Evolutionary conservation across 1,140 invertebrate genomes (phyloP).

Genomic region (Tetranychus urticae): DNA sequence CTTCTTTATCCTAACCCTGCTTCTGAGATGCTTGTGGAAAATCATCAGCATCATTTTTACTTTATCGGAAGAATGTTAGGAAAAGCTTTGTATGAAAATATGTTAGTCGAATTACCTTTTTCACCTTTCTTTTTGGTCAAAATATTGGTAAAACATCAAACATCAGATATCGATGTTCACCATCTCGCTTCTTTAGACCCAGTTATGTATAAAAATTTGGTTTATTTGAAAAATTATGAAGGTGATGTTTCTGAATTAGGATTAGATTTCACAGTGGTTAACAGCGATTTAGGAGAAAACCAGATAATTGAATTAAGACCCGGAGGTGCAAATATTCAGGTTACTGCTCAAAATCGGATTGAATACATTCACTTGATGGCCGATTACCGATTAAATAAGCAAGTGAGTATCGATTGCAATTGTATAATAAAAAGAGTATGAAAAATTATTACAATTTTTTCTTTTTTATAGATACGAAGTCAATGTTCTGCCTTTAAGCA

Average conservation of each 20-base stretch:
- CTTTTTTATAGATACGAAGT: conserved; percentile 32
- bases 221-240: conserved; percentile 45
- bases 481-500: conserved; percentile 65
- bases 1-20: conserved; percentile 86
- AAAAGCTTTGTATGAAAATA: conserved; percentile 84
- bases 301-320: conserved; percentile 61
- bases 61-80: conserved; percentile 85
- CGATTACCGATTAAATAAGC: conserved; percentile 81
- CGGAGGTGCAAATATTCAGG: conserved; percentile 60
- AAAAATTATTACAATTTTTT: background rate
- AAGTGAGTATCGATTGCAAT: conserved; percentile 22
- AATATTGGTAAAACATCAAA: conserved; percentile 44
- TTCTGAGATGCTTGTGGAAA: conserved; percentile 50
- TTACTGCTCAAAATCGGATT: conserved; percentile 71
- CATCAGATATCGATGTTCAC: conserved; percentile 57
- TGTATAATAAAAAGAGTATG: background rate
- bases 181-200: conserved; percentile 36
- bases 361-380: conserved; percentile 91
- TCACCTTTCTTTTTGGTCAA: conserved; percentile 79
- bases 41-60: conserved; percentile 74
- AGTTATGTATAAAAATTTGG: conserved; percentile 36
- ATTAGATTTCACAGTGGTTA: conserved; percentile 78
- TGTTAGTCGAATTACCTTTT: conserved; percentile 75
- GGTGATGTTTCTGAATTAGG: conserved; percentile 28
- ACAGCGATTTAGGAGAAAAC: conserved; percentile 69